Base-by-base conservation (phyloP, 1,140 invertebrate genomes). In the Samia ricini region DNA sequence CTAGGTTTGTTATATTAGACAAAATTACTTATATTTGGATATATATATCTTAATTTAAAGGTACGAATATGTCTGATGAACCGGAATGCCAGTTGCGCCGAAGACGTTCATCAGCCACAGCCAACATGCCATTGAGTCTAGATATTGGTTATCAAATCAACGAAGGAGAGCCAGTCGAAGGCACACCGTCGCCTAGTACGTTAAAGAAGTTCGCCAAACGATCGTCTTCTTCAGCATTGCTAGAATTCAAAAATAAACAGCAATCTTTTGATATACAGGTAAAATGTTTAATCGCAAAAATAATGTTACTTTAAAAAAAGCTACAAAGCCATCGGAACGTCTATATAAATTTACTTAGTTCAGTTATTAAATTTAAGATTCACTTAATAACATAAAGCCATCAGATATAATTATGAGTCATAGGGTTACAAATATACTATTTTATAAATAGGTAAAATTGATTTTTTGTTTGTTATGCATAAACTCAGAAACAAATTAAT, bases 241-340 rank as follows among this genome's bases (percentile, higher is more conserved):
- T 77, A n/a, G 85, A 91, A n/a, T 91, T 90, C 66, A 86, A 88
- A 59, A 91, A 89, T 74, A 89, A 90, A 64, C 88, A 91, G 64
- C 89, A 91, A 61, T 90, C 88, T 10, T 90, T 91, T 75, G 90
- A 91, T 74, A 86, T 91, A 65, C 86, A 90, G 76, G 89, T 91
- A 64, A 36, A 36, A 26, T 18, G 29, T 48, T 60, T 42, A 21
- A 22, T 8, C 12, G 5, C 33, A 10, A 61, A 22, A 48, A 48
- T 48, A 48, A 48, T 48, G 12, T 48, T n/a, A n/a, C n/a, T n/a
- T n/a, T n/a, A n/a, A n/a, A n/a, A n/a, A n/a, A n/a, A n/a, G n/a
- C n/a, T n/a, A n/a, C n/a, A n/a, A n/a, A n/a, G n/a, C n/a, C n/a
- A n/a, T n/a, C n/a, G n/a, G n/a, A n/a, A n/a, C n/a, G n/a, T n/a